Conservation (phyloP, 1,140 invertebrate genomes). For the Holcopasites calliopsidis region DNA sequence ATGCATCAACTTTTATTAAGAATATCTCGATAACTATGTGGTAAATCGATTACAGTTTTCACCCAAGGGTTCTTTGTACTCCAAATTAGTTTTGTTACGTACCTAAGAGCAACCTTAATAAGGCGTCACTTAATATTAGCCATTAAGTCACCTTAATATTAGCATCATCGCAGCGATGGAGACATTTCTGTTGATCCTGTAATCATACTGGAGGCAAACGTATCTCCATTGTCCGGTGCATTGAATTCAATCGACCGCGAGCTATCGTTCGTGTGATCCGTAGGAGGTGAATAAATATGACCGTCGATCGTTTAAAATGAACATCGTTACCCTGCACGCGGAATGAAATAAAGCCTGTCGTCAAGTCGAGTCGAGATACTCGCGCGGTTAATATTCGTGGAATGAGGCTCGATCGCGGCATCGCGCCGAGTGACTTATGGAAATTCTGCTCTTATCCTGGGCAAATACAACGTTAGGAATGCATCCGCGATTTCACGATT, state of each 20-base stretch:
- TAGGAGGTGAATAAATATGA: constrained; percentile 10
- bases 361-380: constrained; percentile 43
- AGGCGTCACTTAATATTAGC: no score
- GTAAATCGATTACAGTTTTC: no score
- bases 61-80: no score
- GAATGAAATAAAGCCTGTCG: constrained; percentile 43
- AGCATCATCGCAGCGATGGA: not conserved
- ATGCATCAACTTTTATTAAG: no score
- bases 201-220: not conserved
- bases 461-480: constrained; percentile 49
- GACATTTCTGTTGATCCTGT: not conserved
- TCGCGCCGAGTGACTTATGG: constrained; percentile 54
- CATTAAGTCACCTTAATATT: no score
- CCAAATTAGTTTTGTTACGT: no score
- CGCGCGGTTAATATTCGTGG: constrained; percentile 45
- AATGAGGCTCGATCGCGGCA: constrained; percentile 32
- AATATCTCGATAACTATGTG: no score
- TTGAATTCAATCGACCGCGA: constrained; percentile 9
- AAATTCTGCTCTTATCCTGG: constrained; percentile 50
- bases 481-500: constrained; percentile 51
- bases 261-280: constrained; percentile 21
- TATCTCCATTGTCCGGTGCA: not conserved
- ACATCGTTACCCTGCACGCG: constrained; percentile 28
- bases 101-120: no score
- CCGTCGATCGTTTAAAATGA: constrained; percentile 15